Evolutionary conservation across 2,888 invertebrate genomes (phyloP).

Genomic region (Taphrorychus bicolor): DNA sequence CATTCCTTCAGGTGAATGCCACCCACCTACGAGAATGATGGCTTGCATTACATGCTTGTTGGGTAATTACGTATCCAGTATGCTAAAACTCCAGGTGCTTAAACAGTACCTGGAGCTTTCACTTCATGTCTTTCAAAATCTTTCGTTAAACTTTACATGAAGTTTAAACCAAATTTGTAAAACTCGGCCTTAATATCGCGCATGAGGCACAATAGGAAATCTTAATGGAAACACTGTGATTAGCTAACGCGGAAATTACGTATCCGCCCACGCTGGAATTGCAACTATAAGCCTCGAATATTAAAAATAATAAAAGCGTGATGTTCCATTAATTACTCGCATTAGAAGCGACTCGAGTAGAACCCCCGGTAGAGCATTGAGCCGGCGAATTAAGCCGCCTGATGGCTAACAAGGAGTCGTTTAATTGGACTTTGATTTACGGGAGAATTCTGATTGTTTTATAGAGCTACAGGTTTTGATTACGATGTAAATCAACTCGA

Average conservation of each 20-base stretch:
- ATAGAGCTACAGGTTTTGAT: not conserved
- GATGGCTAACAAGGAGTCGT: slow-evolving; percentile 1
- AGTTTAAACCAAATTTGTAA: too few relatives aligned
- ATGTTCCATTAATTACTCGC: slow-evolving; percentile 13
- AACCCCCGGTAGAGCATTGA: not conserved
- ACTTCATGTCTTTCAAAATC: too few relatives aligned
- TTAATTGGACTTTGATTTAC: not conserved
- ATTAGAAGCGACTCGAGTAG: slow-evolving; percentile 3
- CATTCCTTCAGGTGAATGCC: too few relatives aligned
- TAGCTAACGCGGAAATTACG: slow-evolving; percentile 19
- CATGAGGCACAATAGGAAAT: slow-evolving; percentile 1
- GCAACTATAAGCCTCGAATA: slow-evolving; percentile 12
- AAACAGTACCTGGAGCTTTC: too few relatives aligned
- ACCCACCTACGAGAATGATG: too few relatives aligned
- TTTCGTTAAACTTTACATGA: too few relatives aligned
- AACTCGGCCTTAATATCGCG: not conserved
- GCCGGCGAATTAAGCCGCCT: not conserved
- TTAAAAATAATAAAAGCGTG: slow-evolving; percentile 17
- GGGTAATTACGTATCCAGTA: too few relatives aligned
- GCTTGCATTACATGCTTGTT: too few relatives aligned
- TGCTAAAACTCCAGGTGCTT: too few relatives aligned
- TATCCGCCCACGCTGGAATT: slow-evolving; percentile 19
- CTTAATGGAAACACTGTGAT: not conserved
- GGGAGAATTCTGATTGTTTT: not conserved
- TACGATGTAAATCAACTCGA: not conserved